Evolutionary conservation across 2,888 invertebrate genomes (phyloP).

Genomic region (Chaetogeoica ovagalla): DNA sequence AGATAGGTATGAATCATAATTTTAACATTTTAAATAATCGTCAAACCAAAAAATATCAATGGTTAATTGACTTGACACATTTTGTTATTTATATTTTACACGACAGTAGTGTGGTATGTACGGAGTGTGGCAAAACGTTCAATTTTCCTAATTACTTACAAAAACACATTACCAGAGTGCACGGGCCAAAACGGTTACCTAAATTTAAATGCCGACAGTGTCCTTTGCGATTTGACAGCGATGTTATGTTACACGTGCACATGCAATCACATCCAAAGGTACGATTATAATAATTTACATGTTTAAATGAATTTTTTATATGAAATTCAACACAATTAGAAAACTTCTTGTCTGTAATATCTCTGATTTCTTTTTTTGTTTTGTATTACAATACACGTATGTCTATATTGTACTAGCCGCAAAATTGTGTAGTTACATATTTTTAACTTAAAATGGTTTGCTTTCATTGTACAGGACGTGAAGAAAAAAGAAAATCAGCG

Average conservation of each 20-base stretch:
- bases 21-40: background rate
- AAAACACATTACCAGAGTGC: slow-evolving; percentile 44
- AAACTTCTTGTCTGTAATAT: too few relatives aligned
- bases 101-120: slow-evolving; percentile 24
- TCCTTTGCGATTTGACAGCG: slow-evolving; percentile 28
- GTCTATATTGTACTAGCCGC: too few relatives aligned
- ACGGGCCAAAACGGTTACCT: slow-evolving; percentile 41
- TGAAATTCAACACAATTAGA: too few relatives aligned
- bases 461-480: slow-evolving; percentile 1
- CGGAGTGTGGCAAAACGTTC: slow-evolving; percentile 43
- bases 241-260: slow-evolving; percentile 38
- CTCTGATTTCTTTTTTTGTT: too few relatives aligned
- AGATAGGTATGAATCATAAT: background rate
- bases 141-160: slow-evolving; percentile 42
- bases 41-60: background rate
- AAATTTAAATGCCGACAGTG: slow-evolving; percentile 44
- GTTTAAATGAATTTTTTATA: too few relatives aligned
- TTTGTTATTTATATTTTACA: background rate
- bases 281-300: background rate
- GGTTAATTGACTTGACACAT: background rate
- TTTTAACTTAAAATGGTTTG: background rate
- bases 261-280: slow-evolving; percentile 49
- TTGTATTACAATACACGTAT: too few relatives aligned
- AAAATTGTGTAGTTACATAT: too few relatives aligned
- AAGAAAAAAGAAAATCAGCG: slow-evolving; percentile 36